phyloP scores from a whole-genome alignment of 2,113 vertebrate species.

The Thermophis baileyi region DNA sequence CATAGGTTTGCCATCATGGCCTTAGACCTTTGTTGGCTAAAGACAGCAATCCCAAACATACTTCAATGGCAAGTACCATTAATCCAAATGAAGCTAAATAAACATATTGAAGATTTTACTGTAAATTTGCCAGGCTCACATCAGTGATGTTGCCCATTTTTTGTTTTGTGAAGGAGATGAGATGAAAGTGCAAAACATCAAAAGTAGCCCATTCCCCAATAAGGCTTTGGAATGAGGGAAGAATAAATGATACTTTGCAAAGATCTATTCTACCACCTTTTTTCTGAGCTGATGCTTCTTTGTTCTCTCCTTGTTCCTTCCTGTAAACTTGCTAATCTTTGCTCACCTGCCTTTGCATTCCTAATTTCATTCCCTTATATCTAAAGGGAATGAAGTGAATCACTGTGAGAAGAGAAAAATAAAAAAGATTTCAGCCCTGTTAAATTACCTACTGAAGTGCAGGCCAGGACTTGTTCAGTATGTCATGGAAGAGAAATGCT shows the following conservation, averaged over 20 bases:
- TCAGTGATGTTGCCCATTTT: neutral
- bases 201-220: neutral
- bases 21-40: neutral
- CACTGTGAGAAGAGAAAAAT: neutral
- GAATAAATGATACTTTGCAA: neutral
- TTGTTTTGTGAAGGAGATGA: neutral
- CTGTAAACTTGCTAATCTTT: neutral
- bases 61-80: neutral
- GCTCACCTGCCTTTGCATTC: neutral
- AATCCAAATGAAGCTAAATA: neutral
- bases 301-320: neutral
- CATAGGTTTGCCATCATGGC: no score
- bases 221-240: neutral
- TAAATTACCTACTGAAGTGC: neutral
- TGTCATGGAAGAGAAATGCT: neutral
- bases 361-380: neutral
- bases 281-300: neutral
- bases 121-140: neutral
- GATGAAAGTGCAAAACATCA: neutral
- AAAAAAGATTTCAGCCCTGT: neutral
- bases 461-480: neutral
- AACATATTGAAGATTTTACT: neutral
- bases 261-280: neutral
- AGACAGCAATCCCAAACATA: neutral
- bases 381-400: neutral